A percentile compares a stretch with the other conserved stretches of the same genome.
Conservation (phyloP, 2,113 vertebrate genomes). For the Nothobranchius kuhntae region DNA sequence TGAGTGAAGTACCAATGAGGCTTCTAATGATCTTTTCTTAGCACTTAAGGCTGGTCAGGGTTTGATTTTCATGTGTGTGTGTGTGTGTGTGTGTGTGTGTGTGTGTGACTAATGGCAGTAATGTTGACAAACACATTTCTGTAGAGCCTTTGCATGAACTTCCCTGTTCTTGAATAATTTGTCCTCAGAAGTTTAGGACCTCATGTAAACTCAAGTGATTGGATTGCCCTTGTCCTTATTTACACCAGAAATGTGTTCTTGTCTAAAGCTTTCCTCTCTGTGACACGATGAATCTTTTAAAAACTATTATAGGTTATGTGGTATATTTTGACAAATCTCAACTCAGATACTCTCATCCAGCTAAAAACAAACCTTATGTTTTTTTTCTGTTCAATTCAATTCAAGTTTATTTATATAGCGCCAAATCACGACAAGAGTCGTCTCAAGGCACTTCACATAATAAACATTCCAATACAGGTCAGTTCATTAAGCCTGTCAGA, state of each 20-base stretch:
- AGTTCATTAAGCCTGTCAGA: too few relatives aligned
- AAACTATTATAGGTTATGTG: neutral
- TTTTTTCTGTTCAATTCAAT: too few relatives aligned
- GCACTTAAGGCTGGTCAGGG: slow-evolving; percentile 37
- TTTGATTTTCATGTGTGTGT: slow-evolving; percentile 40
- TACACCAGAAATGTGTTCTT: neutral
- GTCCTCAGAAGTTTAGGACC: slow-evolving; percentile 9
- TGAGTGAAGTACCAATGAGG: slow-evolving; percentile 46
- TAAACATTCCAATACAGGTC: too few relatives aligned
- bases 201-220: slow-evolving; percentile 24
- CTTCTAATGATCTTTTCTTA: slow-evolving; percentile 48
- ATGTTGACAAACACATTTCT: slow-evolving; percentile 12
- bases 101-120: neutral
- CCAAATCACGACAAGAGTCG: too few relatives aligned
- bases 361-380: too few relatives aligned
- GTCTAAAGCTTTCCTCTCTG: neutral
- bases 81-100: slow-evolving; percentile 4
- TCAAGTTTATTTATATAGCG: too few relatives aligned
- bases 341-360: too few relatives aligned
- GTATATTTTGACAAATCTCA: neutral
- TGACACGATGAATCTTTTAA: neutral
- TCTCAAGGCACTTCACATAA: too few relatives aligned
- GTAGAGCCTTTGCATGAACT: slow-evolving; percentile 4
- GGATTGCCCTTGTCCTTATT: slow-evolving; percentile 9
- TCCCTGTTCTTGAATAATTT: slow-evolving; percentile 19